Evolutionary conservation across 2,797 vertebrate genomes (phyloP).

Genomic region (Acrocephalus scirpaceus): DNA sequence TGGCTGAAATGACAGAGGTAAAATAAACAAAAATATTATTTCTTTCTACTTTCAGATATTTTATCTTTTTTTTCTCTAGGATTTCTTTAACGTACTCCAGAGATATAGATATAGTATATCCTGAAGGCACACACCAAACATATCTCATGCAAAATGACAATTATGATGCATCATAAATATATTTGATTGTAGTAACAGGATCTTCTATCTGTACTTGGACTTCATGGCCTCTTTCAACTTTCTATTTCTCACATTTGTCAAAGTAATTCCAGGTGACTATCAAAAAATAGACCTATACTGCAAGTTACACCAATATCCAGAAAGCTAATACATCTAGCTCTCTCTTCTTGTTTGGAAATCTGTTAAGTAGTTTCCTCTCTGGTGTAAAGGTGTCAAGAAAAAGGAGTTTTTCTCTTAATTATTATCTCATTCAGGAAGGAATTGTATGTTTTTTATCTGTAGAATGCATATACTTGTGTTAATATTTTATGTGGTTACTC

Average conservation of each 20-base stretch:
- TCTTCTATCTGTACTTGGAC: neutral
- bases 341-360: neutral
- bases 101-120: neutral
- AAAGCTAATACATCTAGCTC: neutral
- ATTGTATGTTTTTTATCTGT: neutral
- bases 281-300: neutral
- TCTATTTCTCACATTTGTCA: neutral
- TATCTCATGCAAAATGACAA: neutral
- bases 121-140: neutral
- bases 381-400: neutral
- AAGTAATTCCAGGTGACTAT: neutral
- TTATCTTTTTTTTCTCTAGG: neutral
- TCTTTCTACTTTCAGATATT: neutral
- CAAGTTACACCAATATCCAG: neutral
- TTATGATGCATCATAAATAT: neutral
- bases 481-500: neutral
- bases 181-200: neutral
- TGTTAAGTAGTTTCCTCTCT: neutral
- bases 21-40: neutral
- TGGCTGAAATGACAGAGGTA: neutral
- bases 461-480: neutral
- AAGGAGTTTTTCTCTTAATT: neutral
- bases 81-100: neutral
- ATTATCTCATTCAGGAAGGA: neutral
- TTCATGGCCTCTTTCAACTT: neutral